phyloP scores from a whole-genome alignment of 2,797 vertebrate species.

The Chiloscyllium punctatum region DNA sequence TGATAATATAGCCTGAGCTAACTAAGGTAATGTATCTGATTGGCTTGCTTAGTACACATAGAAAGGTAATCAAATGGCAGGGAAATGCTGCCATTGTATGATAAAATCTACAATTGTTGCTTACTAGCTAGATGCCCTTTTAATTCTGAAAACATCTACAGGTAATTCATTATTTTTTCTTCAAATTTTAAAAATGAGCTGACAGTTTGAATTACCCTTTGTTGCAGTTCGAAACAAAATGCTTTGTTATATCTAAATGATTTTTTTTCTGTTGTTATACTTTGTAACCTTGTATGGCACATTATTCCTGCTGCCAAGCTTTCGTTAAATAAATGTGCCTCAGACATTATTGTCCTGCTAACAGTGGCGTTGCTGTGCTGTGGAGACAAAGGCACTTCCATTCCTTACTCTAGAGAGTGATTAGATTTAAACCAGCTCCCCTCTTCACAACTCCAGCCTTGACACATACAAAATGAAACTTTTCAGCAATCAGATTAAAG shows the following conservation, averaged over 20 bases:
- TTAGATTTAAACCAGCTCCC: neutral
- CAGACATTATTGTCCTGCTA: neutral
- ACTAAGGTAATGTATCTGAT: neutral
- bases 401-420: neutral
- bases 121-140: neutral
- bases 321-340: neutral
- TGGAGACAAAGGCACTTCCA: neutral
- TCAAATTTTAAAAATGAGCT: neutral
- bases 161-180: neutral
- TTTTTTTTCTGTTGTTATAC: neutral
- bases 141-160: neutral
- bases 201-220: constrained; percentile 22
- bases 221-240: constrained; percentile 14
- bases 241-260: neutral
- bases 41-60: neutral
- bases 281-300: neutral
- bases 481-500: constrained; percentile 12
- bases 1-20: neutral
- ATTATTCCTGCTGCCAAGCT: constrained; percentile 2
- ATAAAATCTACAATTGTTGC: neutral
- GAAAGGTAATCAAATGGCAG: neutral
- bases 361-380: constrained; percentile 21
- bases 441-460: neutral
- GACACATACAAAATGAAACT: neutral
- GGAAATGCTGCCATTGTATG: neutral